These are phyloP conservation scores for Chloropsis cyanopogon DNA, from an alignment of 2,113 vertebrate species.

Conservation along the genomic window DNA sequence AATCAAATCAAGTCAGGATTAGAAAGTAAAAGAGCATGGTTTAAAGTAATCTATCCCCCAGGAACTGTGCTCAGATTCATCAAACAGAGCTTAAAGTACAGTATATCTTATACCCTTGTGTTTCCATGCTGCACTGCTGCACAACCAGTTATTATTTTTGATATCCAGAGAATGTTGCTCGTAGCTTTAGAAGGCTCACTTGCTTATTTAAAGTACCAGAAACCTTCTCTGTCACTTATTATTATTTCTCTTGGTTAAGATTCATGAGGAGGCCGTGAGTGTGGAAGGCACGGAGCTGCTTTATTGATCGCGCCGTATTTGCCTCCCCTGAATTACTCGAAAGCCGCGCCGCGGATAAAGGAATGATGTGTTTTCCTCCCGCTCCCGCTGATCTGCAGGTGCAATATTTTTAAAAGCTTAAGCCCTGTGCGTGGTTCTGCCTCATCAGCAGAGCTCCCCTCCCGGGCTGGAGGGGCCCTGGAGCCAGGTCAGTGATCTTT, in stretches of 20 bases:
- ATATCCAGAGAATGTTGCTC: slow-evolving; percentile 80
- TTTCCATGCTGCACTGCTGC: slow-evolving; percentile 75
- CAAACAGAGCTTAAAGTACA: slow-evolving; percentile 89
- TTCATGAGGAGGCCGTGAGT: slow-evolving; percentile 62
- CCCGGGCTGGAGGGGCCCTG: not conserved
- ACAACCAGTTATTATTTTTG: slow-evolving; percentile 85
- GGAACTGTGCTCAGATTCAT: slow-evolving; percentile 88
- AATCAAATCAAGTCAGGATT: slow-evolving; percentile 91
- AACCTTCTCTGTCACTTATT: slow-evolving; percentile 71
- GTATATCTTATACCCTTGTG: slow-evolving; percentile 83
- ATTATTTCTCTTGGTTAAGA: slow-evolving; percentile 77
- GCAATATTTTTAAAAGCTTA: slow-evolving; percentile 35
- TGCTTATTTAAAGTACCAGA: slow-evolving; percentile 79
- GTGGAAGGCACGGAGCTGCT: slow-evolving; percentile 46
- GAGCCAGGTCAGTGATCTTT: not conserved
- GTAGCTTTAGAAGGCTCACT: slow-evolving; percentile 78
- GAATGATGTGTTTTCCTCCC: slow-evolving; percentile 35
- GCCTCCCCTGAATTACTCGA: slow-evolving; percentile 50
- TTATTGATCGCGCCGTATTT: slow-evolving; percentile 59
- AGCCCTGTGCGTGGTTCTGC: not conserved
- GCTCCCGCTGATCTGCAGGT: not conserved
- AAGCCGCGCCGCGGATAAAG: not conserved
- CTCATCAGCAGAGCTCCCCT: not conserved
- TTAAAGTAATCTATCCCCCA: slow-evolving; percentile 91
- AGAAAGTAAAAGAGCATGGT: slow-evolving; percentile 89